These are phyloP conservation scores for Lucilia sericata DNA, from an alignment of 1,140 invertebrate genomes.

Conservation along the genomic window DNA sequence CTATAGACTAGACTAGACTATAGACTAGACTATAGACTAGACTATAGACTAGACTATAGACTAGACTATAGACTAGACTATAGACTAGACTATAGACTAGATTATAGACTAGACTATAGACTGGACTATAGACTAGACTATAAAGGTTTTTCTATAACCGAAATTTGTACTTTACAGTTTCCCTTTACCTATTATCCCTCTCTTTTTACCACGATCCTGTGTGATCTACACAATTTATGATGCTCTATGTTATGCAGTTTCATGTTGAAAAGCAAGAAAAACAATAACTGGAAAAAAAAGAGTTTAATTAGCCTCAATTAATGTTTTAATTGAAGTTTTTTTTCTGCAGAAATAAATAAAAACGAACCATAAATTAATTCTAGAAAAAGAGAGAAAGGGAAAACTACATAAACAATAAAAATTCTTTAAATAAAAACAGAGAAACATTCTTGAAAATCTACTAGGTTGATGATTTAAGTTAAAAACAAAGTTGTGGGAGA, in stretches of 20 bases:
- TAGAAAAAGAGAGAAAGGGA: not conserved
- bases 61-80: too few relatives aligned
- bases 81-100: too few relatives aligned
- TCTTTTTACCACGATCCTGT: not conserved
- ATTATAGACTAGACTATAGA: too few relatives aligned
- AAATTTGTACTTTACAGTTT: too few relatives aligned
- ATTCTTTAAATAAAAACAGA: not conserved
- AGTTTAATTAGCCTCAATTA: constrained; percentile 29
- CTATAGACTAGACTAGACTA: too few relatives aligned
- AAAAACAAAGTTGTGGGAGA: not conserved
- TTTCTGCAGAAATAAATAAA: not conserved
- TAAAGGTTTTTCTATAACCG: too few relatives aligned
- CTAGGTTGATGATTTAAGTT: not conserved
- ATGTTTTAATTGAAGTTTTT: constrained; percentile 24
- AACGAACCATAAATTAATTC: not conserved
- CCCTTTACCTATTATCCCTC: not conserved
- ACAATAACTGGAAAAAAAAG: not conserved
- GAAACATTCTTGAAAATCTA: not conserved
- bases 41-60: too few relatives aligned
- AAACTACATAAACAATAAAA: not conserved
- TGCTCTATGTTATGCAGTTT: not conserved
- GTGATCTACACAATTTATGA: not conserved
- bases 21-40: too few relatives aligned
- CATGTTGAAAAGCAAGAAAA: not conserved
- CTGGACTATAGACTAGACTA: too few relatives aligned